A percentile compares a stretch with the other conserved stretches of the same genome.
Conservation (phyloP, 2,797 vertebrate genomes). For the Pseudochromis fuscus region DNA sequence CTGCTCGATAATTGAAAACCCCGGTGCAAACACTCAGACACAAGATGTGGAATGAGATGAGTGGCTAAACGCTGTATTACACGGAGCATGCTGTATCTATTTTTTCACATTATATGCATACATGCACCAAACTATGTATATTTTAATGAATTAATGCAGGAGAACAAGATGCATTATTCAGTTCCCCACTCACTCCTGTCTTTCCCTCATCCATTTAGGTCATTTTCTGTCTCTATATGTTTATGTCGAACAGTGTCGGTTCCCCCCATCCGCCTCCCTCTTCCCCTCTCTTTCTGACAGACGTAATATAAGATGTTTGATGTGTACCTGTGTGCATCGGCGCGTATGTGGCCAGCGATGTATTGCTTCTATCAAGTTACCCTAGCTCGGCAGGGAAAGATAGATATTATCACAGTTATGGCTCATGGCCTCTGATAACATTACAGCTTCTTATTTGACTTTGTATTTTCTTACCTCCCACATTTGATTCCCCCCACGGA, state of each 20-base stretch:
- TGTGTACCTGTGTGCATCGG: slow-evolving; percentile 77
- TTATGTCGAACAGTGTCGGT: slow-evolving; percentile 47
- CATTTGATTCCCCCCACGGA: slow-evolving; percentile 66
- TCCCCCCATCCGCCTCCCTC: slow-evolving; percentile 16
- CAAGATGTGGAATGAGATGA: slow-evolving; percentile 50
- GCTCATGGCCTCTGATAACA: slow-evolving; percentile 76
- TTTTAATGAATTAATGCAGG: slow-evolving; percentile 44
- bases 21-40: slow-evolving; percentile 47
- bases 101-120: slow-evolving; percentile 9
- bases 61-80: slow-evolving; percentile 36
- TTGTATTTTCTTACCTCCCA: slow-evolving; percentile 68
- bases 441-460: slow-evolving; percentile 77
- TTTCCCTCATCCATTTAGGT: slow-evolving; percentile 51
- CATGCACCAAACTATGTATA: slow-evolving; percentile 7
- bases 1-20: slow-evolving; percentile 75
- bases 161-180: slow-evolving; percentile 35
- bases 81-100: neutral
- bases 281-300: slow-evolving; percentile 62
- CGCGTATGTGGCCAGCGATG: slow-evolving; percentile 59
- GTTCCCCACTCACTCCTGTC: slow-evolving; percentile 23
- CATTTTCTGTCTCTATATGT: slow-evolving; percentile 39
- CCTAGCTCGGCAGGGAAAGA: slow-evolving; percentile 65
- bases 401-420: slow-evolving; percentile 75
- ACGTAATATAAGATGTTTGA: slow-evolving; percentile 78
- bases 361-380: slow-evolving; percentile 76